Conservation (phyloP, 2,888 invertebrate genomes). For the Agonopterix arenella region DNA sequence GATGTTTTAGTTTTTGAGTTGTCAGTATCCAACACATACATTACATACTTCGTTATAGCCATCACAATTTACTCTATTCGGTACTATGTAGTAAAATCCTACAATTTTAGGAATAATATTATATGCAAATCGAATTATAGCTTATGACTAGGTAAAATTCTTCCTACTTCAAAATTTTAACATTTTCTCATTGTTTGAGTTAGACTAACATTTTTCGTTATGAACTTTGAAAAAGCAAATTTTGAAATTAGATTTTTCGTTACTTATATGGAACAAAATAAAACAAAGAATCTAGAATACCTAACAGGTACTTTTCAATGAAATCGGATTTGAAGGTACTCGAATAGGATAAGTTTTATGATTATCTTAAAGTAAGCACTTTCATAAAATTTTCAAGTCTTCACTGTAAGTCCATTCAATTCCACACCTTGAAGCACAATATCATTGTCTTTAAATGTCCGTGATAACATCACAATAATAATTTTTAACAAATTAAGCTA, state of each 20-base stretch:
- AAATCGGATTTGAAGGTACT: background rate
- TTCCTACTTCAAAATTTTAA: constrained; percentile 55
- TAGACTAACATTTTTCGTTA: constrained; percentile 20
- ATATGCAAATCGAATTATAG: constrained; percentile 58
- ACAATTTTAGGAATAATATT: constrained; percentile 52
- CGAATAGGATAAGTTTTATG: background rate
- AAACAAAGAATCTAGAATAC: too few species aligned
- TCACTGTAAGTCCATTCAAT: constrained; percentile 15
- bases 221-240: constrained; percentile 16
- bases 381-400: constrained; percentile 5
- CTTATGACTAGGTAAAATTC: constrained; percentile 74
- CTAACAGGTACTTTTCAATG: too few species aligned
- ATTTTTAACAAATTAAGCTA: constrained; percentile 63
- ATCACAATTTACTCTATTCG: constrained; percentile 51
- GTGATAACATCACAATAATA: constrained; percentile 59
- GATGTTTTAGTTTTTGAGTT: constrained; percentile 10
- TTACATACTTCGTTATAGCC: constrained; percentile 34
- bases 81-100: constrained; percentile 37
- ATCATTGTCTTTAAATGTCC: constrained; percentile 43
- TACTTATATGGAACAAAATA: background rate
- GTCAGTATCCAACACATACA: constrained; percentile 16
- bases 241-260: constrained; percentile 10
- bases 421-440: constrained; percentile 37
- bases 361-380: constrained; percentile 9
- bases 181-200: constrained; percentile 28